phyloP scores from a whole-genome alignment of 53 echinoderm and acorn worm species.

The Temnopleurus reevesii region DNA sequence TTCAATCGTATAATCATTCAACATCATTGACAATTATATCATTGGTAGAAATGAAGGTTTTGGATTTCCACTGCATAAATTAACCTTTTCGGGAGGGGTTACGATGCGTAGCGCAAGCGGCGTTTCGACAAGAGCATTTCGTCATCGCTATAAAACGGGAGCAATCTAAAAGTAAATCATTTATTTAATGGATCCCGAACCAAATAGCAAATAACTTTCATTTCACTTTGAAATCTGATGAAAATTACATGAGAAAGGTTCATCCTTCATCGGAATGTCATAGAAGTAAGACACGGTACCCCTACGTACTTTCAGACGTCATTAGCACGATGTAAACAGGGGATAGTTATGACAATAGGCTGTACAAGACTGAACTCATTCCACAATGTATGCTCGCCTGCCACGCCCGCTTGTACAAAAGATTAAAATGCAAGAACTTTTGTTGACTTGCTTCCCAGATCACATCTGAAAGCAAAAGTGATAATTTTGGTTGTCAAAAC shows the following conservation, averaged over 20 bases:
- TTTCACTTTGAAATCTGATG: background rate
- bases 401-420: constrained; percentile 13
- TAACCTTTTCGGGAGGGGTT: too few relatives aligned
- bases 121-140: too few relatives aligned
- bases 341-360: background rate
- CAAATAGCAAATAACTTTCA: constrained; percentile 23
- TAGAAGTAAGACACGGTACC: background rate
- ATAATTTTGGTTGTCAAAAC: too few relatives aligned
- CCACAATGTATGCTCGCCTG: background rate
- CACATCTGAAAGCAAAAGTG: background rate
- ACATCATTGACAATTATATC: too few relatives aligned
- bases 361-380: background rate
- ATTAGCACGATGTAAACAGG: background rate
- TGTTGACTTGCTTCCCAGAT: background rate
- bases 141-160: background rate
- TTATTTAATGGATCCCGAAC: background rate
- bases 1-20: too few relatives aligned
- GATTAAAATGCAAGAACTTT: constrained; percentile 4
- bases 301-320: background rate
- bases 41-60: too few relatives aligned
- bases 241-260: background rate
- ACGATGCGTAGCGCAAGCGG: too few relatives aligned
- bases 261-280: constrained; percentile 12
- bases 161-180: background rate
- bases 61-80: too few relatives aligned